phyloP scores from a whole-genome alignment of 1,140 invertebrate genomes.

The Druon quercuslanigerum region DNA sequence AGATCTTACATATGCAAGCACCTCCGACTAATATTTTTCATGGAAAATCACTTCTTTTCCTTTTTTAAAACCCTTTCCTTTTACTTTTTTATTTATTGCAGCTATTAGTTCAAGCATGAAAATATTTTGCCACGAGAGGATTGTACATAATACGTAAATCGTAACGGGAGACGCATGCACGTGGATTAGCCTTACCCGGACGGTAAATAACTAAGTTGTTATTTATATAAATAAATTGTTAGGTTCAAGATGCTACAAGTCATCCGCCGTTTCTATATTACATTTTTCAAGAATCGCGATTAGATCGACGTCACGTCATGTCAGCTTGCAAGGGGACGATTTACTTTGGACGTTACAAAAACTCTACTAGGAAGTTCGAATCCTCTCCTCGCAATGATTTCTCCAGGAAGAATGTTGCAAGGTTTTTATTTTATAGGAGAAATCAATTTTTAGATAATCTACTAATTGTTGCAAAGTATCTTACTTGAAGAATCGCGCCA shows the following conservation, averaged over 20 bases:
- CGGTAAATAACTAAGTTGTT: constrained; percentile 64
- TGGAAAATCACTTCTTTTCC: background rate
- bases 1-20: constrained; percentile 65
- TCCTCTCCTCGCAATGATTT: background rate
- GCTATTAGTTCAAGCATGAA: constrained; percentile 6
- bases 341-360: constrained; percentile 27
- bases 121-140: constrained; percentile 21
- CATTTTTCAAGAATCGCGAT: constrained; percentile 36
- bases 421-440: background rate
- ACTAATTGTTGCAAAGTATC: too few species aligned
- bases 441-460: too few species aligned
- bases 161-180: constrained; percentile 64
- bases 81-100: background rate
- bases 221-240: constrained; percentile 70
- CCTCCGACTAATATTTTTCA: constrained; percentile 3
- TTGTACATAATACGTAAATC: constrained; percentile 52
- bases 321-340: background rate
- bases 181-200: constrained; percentile 65
- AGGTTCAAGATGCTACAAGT: constrained; percentile 63
- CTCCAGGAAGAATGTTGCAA: background rate
- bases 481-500: too few species aligned
- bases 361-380: constrained; percentile 11
- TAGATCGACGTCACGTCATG: constrained; percentile 4
- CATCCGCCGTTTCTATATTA: constrained; percentile 50
- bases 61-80: too few species aligned